Conservation (phyloP, 2,113 vertebrate genomes). For the Eudyptes chrysolophus region DNA sequence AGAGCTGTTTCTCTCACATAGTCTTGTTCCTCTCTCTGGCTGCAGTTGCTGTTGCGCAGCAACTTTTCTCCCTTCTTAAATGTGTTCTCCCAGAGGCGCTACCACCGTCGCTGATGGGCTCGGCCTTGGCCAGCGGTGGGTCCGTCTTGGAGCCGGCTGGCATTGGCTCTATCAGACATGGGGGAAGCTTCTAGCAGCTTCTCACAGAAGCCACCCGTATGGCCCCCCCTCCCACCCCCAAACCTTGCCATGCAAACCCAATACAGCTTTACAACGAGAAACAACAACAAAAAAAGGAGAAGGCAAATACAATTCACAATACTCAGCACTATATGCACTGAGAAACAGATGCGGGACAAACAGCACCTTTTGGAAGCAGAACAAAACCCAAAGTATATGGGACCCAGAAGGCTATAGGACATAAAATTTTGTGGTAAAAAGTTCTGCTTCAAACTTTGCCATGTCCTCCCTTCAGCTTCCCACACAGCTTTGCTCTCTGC, state of each 20-base stretch:
- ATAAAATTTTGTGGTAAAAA: not conserved
- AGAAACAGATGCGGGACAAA: rapidly evolving
- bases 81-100: not conserved
- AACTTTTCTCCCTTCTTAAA: not conserved
- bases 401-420: not conserved
- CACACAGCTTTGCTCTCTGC: not conserved
- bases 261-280: not conserved
- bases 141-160: not conserved
- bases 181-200: not conserved
- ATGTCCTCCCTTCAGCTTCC: not conserved
- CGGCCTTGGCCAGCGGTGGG: not conserved
- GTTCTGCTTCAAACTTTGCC: not conserved
- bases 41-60: not conserved
- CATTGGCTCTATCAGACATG: not conserved
- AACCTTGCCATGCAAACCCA: not conserved
- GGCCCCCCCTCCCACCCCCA: no score
- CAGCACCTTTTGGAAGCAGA: not conserved
- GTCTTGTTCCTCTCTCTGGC: not conserved
- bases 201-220: not conserved
- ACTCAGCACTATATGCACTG: not conserved
- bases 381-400: not conserved
- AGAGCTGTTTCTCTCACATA: not conserved
- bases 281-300: not conserved
- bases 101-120: not conserved
- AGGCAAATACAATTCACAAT: not conserved